Conservation (phyloP, 1,140 invertebrate species). For the Drosophila nannoptera region DNA sequence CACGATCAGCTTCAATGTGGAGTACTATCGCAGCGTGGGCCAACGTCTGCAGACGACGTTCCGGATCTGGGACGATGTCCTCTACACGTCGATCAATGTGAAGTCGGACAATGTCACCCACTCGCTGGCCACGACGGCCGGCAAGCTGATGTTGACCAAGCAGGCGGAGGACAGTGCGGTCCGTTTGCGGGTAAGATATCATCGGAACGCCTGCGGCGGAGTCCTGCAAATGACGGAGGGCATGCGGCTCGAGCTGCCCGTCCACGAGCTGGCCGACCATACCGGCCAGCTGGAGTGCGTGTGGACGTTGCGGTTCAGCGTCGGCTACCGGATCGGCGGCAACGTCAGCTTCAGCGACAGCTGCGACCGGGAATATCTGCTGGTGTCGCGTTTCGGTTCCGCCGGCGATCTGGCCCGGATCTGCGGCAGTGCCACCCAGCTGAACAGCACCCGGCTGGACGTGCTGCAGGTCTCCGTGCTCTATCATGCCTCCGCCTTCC, state of each 20-base stretch:
- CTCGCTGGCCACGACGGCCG: constrained; percentile 28
- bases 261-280: not conserved
- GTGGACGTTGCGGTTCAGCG: constrained; percentile 26
- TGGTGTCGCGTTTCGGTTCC: constrained; percentile 1
- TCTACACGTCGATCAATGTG: not conserved
- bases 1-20: constrained; percentile 57
- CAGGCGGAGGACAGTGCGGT: not conserved
- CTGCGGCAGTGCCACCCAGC: constrained; percentile 34
- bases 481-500: constrained; percentile 48
- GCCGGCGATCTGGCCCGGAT: constrained; percentile 10
- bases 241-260: constrained; percentile 24
- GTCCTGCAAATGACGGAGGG: constrained; percentile 26
- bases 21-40: constrained; percentile 3
- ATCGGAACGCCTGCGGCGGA: constrained; percentile 55
- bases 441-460: constrained; percentile 26
- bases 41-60: not conserved
- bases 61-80: constrained; percentile 24
- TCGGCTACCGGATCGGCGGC: constrained; percentile 39
- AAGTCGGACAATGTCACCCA: constrained; percentile 25
- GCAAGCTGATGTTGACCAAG: constrained; percentile 34
- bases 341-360: constrained; percentile 52
- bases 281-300: constrained; percentile 52
- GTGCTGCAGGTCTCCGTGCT: constrained; percentile 1
- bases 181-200: constrained; percentile 43
- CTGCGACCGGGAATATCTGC: constrained; percentile 62